A percentile compares a stretch with the other conserved stretches of the same genome.
phyloP scores from a whole-genome alignment of 2,113 vertebrate genomes.

The Herpetotheres cachinnans region DNA sequence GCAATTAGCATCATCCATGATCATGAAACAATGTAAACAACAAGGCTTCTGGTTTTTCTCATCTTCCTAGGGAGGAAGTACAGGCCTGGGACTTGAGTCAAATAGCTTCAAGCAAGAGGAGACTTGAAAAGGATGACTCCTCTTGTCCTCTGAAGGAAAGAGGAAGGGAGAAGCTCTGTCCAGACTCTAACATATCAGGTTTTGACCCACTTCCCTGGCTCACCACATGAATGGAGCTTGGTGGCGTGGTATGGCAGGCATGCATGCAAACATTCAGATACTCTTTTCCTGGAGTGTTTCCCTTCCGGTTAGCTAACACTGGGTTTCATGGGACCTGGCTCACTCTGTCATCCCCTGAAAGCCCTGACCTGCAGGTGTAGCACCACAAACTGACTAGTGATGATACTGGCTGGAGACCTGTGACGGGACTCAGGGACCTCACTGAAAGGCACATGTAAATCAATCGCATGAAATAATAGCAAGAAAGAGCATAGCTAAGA shows the following conservation, averaged over 20 bases:
- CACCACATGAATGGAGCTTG: fast-evolving
- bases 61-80: neutral
- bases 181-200: neutral
- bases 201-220: neutral
- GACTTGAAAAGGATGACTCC: neutral
- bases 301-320: neutral
- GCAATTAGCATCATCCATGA: neutral
- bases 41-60: slow-evolving; percentile 17
- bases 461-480: neutral
- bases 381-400: neutral
- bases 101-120: slow-evolving; percentile 11
- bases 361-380: neutral
- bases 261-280: neutral
- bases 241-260: neutral
- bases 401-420: neutral
- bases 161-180: neutral
- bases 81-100: neutral
- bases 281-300: neutral
- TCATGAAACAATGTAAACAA: neutral
- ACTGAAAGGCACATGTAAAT: neutral
- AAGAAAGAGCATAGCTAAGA: neutral
- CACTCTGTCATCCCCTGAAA: neutral
- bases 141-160: neutral
- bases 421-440: neutral
- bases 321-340: neutral